Conservation (phyloP, 2,797 vertebrate species). For the Allochrocebus solatus region DNA sequence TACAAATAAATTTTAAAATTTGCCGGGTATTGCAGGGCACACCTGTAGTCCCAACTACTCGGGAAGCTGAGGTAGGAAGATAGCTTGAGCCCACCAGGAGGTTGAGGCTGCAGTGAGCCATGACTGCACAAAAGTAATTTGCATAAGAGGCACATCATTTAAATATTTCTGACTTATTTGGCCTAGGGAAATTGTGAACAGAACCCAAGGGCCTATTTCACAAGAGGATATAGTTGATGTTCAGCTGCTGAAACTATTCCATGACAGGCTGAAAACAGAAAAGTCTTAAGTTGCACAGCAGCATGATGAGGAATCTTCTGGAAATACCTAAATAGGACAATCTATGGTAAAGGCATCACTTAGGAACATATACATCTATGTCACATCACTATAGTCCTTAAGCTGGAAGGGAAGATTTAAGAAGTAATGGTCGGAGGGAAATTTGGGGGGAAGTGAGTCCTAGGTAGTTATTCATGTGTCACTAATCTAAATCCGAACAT, state of each 20-base stretch:
- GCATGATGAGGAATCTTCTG: background rate
- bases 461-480: background rate
- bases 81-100: no score
- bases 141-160: background rate
- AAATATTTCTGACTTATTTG: background rate
- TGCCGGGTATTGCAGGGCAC: no score
- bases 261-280: background rate
- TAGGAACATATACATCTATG: background rate
- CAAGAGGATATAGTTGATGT: background rate
- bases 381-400: background rate
- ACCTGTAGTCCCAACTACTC: no score
- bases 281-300: background rate
- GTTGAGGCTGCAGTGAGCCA: no score
- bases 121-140: background rate
- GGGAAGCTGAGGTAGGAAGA: no score
- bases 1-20: no score
- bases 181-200: constrained; percentile 1
- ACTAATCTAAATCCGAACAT: background rate
- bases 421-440: background rate
- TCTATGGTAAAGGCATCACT: background rate
- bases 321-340: background rate
- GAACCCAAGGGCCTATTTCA: constrained; percentile 1
- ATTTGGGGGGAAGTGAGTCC: background rate
- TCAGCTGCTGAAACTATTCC: background rate
- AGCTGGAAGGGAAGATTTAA: background rate